Conservation (phyloP, 2,113 vertebrate species). For the Scopus umbretta region DNA sequence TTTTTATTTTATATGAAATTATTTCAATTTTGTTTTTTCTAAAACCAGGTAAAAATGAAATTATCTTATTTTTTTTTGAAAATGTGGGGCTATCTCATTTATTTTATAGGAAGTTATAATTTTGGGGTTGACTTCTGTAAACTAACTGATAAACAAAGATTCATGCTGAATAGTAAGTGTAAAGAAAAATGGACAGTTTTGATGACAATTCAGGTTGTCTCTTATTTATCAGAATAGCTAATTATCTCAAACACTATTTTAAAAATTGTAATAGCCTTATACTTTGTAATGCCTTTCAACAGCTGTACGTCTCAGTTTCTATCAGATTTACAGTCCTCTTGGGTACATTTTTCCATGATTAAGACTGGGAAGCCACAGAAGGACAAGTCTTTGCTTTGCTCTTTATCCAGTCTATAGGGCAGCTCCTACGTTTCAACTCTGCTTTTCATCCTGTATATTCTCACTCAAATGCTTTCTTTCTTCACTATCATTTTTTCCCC, state of each 20-base stretch:
- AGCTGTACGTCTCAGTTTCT: rapidly evolving
- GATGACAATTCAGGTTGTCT: not conserved
- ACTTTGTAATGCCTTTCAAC: not conserved
- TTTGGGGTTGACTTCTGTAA: not conserved
- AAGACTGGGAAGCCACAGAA: not conserved
- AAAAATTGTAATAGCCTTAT: not conserved
- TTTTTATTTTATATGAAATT: not conserved
- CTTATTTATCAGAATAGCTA: not conserved
- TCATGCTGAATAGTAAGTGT: not conserved
- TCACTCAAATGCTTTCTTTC: not conserved
- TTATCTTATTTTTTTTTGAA: not conserved
- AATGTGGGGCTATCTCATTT: not conserved
- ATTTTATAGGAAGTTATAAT: not conserved
- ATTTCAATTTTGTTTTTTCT: not conserved
- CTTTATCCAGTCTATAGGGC: not conserved
- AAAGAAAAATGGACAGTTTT: not conserved
- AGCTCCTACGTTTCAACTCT: not conserved
- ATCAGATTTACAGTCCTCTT: not conserved
- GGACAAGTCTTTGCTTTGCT: not conserved
- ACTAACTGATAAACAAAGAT: not conserved
- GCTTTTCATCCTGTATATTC: not conserved
- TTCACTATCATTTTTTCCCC: rapidly evolving
- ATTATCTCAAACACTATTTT: not conserved
- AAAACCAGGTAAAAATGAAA: not conserved
- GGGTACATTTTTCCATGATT: not conserved